Evolutionary conservation across 2,113 vertebrate species (phyloP), one percentile per base, ranked within the genome.

Genomic region (Poeciliopsis turrubarensis): DNA sequence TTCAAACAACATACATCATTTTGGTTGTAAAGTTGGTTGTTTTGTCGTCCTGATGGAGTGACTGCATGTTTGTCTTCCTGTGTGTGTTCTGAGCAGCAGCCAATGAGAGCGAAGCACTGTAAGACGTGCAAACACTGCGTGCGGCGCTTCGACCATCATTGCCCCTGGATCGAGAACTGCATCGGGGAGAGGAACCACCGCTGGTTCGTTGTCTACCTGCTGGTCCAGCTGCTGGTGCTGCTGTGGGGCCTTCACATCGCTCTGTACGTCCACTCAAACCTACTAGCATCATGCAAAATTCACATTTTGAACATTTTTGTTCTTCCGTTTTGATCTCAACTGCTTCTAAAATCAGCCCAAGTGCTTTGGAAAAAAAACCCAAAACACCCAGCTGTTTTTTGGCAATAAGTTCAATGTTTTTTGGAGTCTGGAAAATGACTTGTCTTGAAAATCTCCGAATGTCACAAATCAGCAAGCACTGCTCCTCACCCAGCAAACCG

Each of bases 91-190:
- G 26, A 89, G 81, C 93, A 98, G 98, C 96, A 98, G 80, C 97
- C 98, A 27, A 96, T 99, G 95, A 92, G 98, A 76, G 96, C 97
- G 26, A 96, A 87, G 79, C 97, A 99, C 89, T 99, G 98, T 77
- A 94, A 92, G 34, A 87, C 90, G 4, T 99, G 98, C 70, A 93
- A 92, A 0, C 95, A 82, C 84, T 99, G 97, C 0, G 95, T 99
- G 3, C 95, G 95, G 0, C 95, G 97, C 30, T 99, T 95, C 0
- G 98, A 99, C 89, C 98, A 99, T 78, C 98, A 99, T 91, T 99
- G 98, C 37, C 98, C 97, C 22, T 99, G 97, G 97, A 95, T 98
- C 5, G 96, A 96, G 89, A 98, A 98, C 94, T 99, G 98, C 0
- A 94, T 99, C 0, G 98, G 98, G 0, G 97, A 98, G 82, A 93